Percentiles rank a stretch among this genome's conserved stretches.
phyloP scores from a whole-genome alignment of 2,888 invertebrate genomes.

The Cryptus armator region DNA sequence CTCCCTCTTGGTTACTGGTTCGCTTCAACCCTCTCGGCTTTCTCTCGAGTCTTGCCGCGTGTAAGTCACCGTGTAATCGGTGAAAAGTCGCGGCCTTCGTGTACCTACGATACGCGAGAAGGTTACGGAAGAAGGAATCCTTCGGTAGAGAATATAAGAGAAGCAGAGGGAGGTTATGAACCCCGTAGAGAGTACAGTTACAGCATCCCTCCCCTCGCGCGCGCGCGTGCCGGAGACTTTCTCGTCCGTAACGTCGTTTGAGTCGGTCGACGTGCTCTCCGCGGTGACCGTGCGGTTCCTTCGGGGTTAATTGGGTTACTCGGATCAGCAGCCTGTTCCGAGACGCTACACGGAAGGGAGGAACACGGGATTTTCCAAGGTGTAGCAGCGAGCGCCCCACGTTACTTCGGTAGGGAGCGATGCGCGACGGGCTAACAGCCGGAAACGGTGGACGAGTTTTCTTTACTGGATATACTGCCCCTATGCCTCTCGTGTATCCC shows the following conservation, averaged over 20 bases:
- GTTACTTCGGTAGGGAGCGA: constrained; percentile 31
- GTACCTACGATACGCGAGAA: not conserved
- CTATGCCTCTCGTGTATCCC: not conserved
- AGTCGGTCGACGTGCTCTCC: constrained; percentile 24
- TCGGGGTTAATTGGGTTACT: constrained; percentile 65
- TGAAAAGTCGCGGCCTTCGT: constrained; percentile 30
- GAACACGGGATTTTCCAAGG: constrained; percentile 36
- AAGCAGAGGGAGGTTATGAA: constrained; percentile 6
- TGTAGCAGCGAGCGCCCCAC: constrained; percentile 10
- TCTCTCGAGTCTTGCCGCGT: constrained; percentile 7
- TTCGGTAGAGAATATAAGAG: not conserved
- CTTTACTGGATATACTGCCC: not conserved
- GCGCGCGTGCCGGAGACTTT: constrained; percentile 6
- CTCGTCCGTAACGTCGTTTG: constrained; percentile 23
- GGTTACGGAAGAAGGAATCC: constrained; percentile 29
- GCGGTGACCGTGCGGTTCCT: constrained; percentile 28
- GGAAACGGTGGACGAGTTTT: constrained; percentile 13
- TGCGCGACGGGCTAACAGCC: constrained; percentile 36
- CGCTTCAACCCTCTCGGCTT: not conserved
- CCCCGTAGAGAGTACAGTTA: not conserved
- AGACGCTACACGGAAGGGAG: constrained; percentile 24
- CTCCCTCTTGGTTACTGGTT: not conserved
- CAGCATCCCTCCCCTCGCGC: not conserved
- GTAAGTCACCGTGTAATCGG: constrained; percentile 47
- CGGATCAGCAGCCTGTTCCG: constrained; percentile 58